Conservation (phyloP, 2,888 invertebrate genomes). For the Halocaridina rubra region DNA sequence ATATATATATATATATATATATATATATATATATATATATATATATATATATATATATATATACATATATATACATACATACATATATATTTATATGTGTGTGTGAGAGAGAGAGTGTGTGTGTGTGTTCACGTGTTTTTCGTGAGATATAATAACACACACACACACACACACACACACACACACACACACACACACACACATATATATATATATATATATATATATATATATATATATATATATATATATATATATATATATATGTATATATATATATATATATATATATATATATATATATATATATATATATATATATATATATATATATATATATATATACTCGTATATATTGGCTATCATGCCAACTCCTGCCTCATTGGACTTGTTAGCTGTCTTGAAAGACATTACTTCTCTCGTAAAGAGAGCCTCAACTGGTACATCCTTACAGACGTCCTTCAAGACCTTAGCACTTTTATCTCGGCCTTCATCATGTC, state of each 20-base stretch:
- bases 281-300: constrained; percentile 5
- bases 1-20: background rate
- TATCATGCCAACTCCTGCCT: too few species aligned
- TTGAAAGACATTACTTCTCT: too few species aligned
- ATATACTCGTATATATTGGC: background rate
- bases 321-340: constrained; percentile 14
- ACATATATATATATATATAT: constrained; percentile 1
- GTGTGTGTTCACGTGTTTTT: background rate
- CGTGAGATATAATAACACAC: background rate
- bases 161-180: background rate
- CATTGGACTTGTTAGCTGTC: too few species aligned
- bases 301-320: constrained; percentile 14
- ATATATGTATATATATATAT: background rate
- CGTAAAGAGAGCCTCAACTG: too few species aligned
- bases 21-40: background rate
- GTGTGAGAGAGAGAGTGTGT: background rate
- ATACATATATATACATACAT: background rate
- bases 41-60: background rate
- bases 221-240: constrained; percentile 14
- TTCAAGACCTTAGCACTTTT: too few species aligned
- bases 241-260: background rate
- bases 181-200: background rate
- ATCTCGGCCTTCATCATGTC: too few species aligned
- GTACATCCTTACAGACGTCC: too few species aligned
- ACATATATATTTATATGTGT: background rate